Base-by-base conservation (phyloP, 2,888 invertebrate species). In the Tetramorium bicarinatum region DNA sequence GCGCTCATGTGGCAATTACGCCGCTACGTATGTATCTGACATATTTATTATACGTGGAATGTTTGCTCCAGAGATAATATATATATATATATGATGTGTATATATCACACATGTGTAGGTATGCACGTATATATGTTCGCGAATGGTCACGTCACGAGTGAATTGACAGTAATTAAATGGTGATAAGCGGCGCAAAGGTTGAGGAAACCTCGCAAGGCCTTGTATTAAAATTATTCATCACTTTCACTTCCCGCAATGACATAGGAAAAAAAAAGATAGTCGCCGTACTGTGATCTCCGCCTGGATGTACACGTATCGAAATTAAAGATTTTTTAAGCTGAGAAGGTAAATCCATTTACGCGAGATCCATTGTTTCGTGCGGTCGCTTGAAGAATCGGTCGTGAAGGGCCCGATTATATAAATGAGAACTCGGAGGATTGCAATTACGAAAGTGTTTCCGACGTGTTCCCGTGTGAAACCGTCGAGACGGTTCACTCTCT, bases 161-260 rank as follows among this genome's bases (percentile, higher is more conserved):
- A 82, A 77, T 82, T 88, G 88, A 85, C 87, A 87, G 77, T 84
- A 87, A 87, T 88, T 87, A 83, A 54, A 82, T 82, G 59, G 83
- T 76, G 49, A 82, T 62, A 64, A 83, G 49, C 25, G 52, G 85
- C 85, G 76, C 56, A 75, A 61, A 85, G 85, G 82, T 69, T 80
- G 69, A 25, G 44, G n/a, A 34, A 41, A 61, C 7, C 56, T 61
- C 59, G 49, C 66, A 29, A 86, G 21, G 85, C 56, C 56, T 61
- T 59, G 18, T 34, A 38, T 18, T 79, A 82, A 66, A 64, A 44
- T 81, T 81, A 59, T 52, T 81, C 38, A 76, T 38, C 67, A 69
- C 56, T 44, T 38, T 52, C 54, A 74, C 61, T 77, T 61, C 59
- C 29, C 44, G 84, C 18, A 44, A 89, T 87, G 87, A 76, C 84